Base-by-base conservation (phyloP, 2,888 invertebrate genomes). In the Julus scanicus region DNA sequence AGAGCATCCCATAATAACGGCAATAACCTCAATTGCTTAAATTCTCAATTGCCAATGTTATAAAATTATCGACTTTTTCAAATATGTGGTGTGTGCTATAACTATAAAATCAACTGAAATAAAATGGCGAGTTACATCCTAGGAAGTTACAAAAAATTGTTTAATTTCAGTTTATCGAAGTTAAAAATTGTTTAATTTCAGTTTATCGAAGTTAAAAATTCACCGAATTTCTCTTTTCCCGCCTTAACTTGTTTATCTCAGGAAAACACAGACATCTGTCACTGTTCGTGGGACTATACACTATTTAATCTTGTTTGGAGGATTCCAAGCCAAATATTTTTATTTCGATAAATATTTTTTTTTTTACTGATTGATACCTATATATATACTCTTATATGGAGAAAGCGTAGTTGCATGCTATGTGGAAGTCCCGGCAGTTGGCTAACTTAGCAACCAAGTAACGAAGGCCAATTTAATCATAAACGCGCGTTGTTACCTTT, bases 361-460 rank as follows among this genome's bases (percentile, higher is more conserved):
- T 8, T 53, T 53, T 57, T 57, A 1, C 57, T 57, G 57, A 17
- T 57, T 53, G 15, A n/a, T 57, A n/a, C n/a, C n/a, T n/a, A n/a
- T n/a, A n/a, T n/a, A n/a, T n/a, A 5, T 17, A 17, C 17, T 15
- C 17, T 29, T 29, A 44, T 15, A 57, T 17, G 17, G 57, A 57
- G 57, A 71, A 71, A 71, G 71, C 71, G 8, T 9, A 20, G 29
- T 71, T 29, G 29, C 11, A 29, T 5, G 29, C 71, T 29, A 71
- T 71, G 9, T 63, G 71, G 71, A 71, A 29, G 20, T 29, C 20
- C 20, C 29, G 11, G 20, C 20, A 29, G 71, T 71, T 71, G 63
- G 71, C 71, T 71, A 71, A 71, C 71, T 71, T 71, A 71, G 71
- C 71, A 71, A 71, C 71, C 71, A 29, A 71, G 71, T 71, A 71